A percentile compares a stretch with the other conserved stretches of the same genome.
phyloP scores from a whole-genome alignment of 2,888 invertebrate genomes.

The Listrodromus nycthemerus region DNA sequence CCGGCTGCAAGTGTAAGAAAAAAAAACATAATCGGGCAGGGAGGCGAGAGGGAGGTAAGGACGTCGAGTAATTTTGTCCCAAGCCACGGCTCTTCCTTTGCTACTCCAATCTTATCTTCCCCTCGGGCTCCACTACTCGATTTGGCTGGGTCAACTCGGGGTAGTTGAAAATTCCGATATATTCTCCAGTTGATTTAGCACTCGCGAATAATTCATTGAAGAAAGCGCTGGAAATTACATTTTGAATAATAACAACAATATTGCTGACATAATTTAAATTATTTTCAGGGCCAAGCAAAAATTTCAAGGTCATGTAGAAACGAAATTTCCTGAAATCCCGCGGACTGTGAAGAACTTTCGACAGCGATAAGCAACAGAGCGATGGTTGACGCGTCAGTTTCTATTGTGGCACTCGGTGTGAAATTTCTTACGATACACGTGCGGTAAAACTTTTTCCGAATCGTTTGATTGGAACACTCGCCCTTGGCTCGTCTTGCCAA shows the following conservation, averaged over 20 bases:
- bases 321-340: neutral
- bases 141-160: slow-evolving; percentile 51
- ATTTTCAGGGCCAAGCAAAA: neutral
- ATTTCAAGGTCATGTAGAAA: neutral
- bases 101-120: slow-evolving; percentile 55
- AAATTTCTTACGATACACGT: too few relatives aligned
- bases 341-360: neutral
- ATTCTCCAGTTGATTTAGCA: slow-evolving; percentile 57
- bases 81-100: slow-evolving; percentile 24
- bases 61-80: slow-evolving; percentile 60
- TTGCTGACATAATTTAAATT: neutral
- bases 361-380: neutral
- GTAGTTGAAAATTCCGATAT: slow-evolving; percentile 60
- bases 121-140: slow-evolving; percentile 65
- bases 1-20: slow-evolving; percentile 19
- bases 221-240: neutral
- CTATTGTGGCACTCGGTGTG: too few relatives aligned
- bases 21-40: slow-evolving; percentile 44
- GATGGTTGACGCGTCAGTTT: neutral
- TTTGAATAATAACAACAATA: neutral
- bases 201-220: slow-evolving; percentile 7
- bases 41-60: neutral
- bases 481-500: too few relatives aligned
- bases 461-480: too few relatives aligned
- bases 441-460: too few relatives aligned